phyloP scores from a whole-genome alignment of 2,797 vertebrate genomes.

The Sardinella longiceps region DNA sequence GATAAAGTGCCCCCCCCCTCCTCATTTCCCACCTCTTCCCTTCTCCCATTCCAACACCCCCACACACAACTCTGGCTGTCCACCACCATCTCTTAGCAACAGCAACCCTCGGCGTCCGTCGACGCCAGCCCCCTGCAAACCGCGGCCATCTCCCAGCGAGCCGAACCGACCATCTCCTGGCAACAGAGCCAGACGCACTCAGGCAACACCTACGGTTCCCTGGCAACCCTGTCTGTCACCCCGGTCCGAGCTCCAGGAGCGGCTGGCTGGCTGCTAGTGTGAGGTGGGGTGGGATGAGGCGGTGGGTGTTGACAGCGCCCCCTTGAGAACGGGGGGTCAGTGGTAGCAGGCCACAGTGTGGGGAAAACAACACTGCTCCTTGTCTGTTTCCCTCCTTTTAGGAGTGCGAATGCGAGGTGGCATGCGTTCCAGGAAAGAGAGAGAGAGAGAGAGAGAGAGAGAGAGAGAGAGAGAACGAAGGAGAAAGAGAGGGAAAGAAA shows the following conservation, averaged over 20 bases:
- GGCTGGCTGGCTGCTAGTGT: conserved; percentile 30
- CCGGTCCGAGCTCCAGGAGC: conserved; percentile 47
- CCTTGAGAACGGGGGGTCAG: conserved; percentile 63
- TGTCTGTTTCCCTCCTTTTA: conserved; percentile 26
- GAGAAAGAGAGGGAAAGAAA: conserved; percentile 12
- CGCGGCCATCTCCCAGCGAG: conserved; percentile 46
- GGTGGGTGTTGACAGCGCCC: conserved; percentile 67
- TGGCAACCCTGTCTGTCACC: conserved; percentile 63
- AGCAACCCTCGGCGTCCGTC: conserved; percentile 43
- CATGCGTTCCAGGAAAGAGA: conserved; percentile 58
- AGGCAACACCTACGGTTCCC: conserved; percentile 67
- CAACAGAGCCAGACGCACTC: conserved; percentile 63
- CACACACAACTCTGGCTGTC: conserved; percentile 38
- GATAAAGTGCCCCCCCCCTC: conserved; percentile 35
- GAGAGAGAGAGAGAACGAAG: conserved; percentile 46
- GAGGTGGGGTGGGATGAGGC: conserved; percentile 22
- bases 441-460: not conserved
- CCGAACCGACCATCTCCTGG: conserved; percentile 58
- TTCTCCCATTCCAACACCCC: conserved; percentile 32
- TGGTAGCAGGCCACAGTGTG: conserved; percentile 52
- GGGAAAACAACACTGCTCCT: conserved; percentile 15
- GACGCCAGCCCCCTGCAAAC: conserved; percentile 51
- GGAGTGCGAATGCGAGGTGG: conserved; percentile 35
- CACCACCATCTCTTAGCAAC: conserved; percentile 52
- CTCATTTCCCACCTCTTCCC: not conserved